A percentile compares a stretch with the other conserved stretches of the same genome.
These are phyloP conservation scores for Crotalus horridus DNA, from an alignment of 2,113 vertebrate genomes.

Conservation along the genomic window DNA sequence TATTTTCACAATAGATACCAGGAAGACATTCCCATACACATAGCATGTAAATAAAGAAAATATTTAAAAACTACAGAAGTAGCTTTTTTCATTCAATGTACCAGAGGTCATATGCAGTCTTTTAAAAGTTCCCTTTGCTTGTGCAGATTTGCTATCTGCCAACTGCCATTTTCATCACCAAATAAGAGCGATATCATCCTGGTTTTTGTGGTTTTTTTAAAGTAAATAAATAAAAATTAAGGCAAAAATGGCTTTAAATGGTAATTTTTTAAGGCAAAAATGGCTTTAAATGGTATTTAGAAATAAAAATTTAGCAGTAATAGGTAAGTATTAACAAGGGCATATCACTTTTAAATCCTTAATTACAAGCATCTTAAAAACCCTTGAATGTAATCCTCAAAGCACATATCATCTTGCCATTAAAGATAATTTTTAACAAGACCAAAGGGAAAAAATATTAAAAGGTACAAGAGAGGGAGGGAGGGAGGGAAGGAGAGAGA, in stretches of 20 bases:
- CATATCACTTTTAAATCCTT: not conserved
- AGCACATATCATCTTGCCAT: not conserved
- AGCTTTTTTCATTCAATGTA: constrained; percentile 11
- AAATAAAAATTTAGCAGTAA: not conserved
- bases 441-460: not conserved
- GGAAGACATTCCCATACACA: not conserved
- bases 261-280: no score
- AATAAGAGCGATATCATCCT: not conserved
- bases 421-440: not conserved
- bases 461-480: not conserved
- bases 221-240: not conserved
- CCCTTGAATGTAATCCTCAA: not conserved
- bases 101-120: not conserved
- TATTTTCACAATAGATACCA: not conserved
- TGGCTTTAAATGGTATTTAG: not conserved
- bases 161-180: not conserved
- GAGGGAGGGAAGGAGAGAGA: not conserved
- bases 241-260: not conserved
- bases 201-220: not conserved
- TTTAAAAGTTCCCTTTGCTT: not conserved
- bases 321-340: not conserved
- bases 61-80: not conserved
- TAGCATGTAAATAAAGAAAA: not conserved
- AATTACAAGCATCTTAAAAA: not conserved
- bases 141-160: not conserved